Evolutionary conservation across 2,797 vertebrate species (phyloP).

Genomic region (Rhabdomys pumilio): DNA sequence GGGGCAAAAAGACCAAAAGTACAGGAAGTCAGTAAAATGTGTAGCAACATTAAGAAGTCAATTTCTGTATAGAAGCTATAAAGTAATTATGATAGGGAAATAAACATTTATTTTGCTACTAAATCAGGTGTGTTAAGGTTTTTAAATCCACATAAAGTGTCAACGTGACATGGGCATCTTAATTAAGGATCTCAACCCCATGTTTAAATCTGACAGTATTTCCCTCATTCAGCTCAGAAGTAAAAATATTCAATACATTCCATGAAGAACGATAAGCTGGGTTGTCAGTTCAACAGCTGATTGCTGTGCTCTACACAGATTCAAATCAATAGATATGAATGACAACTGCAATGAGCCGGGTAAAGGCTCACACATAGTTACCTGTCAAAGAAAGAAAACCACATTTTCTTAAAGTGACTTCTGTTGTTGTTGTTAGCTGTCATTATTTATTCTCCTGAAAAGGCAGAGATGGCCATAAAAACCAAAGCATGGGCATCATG

Average conservation of each 20-base stretch:
- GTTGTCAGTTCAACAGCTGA: slow-evolving; percentile 76
- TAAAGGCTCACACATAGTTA: slow-evolving; percentile 87
- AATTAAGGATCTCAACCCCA: slow-evolving; percentile 59
- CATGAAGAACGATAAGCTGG: slow-evolving; percentile 72
- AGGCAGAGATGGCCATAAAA: slow-evolving; percentile 63
- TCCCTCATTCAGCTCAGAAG: slow-evolving; percentile 70
- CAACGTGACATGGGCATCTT: slow-evolving; percentile 54
- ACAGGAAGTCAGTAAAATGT: slow-evolving; percentile 30
- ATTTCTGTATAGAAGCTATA: slow-evolving; percentile 9
- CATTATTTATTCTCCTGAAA: slow-evolving; percentile 80
- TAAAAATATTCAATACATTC: slow-evolving; percentile 74
- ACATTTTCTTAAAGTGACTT: slow-evolving; percentile 75
- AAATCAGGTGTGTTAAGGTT: slow-evolving; percentile 29
- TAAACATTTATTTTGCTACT: slow-evolving; percentile 57
- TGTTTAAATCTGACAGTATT: slow-evolving; percentile 73
- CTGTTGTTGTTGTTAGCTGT: slow-evolving; percentile 75
- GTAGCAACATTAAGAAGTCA: slow-evolving; percentile 30
- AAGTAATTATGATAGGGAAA: slow-evolving; percentile 5
- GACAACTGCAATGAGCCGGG: slow-evolving; percentile 89
- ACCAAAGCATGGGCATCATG: slow-evolving; percentile 66
- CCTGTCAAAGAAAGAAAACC: slow-evolving; percentile 76
- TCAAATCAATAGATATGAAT: slow-evolving; percentile 82
- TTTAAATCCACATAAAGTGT: background rate
- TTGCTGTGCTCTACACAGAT: slow-evolving; percentile 83
- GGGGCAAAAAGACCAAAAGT: background rate